Base-by-base conservation (phyloP, 2,797 vertebrate genomes). In the Macroramphosus scolopax region DNA sequence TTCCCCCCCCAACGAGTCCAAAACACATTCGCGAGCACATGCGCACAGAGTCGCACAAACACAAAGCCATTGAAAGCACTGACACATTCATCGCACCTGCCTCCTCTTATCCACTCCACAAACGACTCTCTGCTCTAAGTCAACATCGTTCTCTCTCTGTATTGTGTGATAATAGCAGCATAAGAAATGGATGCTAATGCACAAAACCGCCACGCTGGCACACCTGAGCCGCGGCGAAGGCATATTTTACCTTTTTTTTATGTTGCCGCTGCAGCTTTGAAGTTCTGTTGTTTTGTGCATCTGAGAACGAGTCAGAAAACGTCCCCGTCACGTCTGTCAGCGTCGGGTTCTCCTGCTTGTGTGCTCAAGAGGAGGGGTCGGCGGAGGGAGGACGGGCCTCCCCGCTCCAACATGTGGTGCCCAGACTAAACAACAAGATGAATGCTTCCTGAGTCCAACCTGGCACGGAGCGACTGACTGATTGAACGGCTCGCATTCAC, bases 351-450 rank as follows among this genome's bases (percentile, higher is more conserved):
- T 47, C 57, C 29, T 49, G 50, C 37, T 57, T 43, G 36, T 57
- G 47, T 49, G 42, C 36, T 59, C 12, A 44, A 40, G 55, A 63
- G 47, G 57, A 56, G 39, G 34, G 57, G 36, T 72, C 42, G 42
- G 34, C 11, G 11, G 47, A 51, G 41, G 57, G n/a, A n/a, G 58
- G 65, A 68, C 47, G 22, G 40, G 55, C 29, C 72, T 70, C 57
- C 43, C 40, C 1, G 16, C 44, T 69, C 41, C 34, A 57, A 72
- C 83, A 83, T 68, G 82, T 75, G 80, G 77, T 71, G 63, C 71
- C 71, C 82, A 88, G 81, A 86, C 86, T 87, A 86, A 86, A 88
- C 83, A 87, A 71, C 65, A 58, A 78, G 80, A 80, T 67, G 67
- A 80, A 83, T 77, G 81, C 82, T 82, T 87, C 77, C 80, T 75